These are phyloP conservation scores for Protophormia terraenovae DNA, from an alignment of 2,888 invertebrate species.

Conservation along the genomic window DNA sequence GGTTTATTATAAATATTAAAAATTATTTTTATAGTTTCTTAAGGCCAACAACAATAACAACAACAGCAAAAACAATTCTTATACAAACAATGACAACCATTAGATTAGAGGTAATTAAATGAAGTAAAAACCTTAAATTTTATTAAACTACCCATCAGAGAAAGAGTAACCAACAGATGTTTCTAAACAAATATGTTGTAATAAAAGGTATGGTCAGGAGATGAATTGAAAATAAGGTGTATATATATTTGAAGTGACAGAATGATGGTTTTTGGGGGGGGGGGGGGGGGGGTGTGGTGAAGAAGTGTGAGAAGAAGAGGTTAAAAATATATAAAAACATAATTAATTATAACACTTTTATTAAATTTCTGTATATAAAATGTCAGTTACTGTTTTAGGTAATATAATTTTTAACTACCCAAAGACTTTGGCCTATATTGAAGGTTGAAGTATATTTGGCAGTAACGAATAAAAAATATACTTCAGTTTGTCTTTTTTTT, in stretches of 20 bases:
- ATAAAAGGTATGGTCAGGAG: neutral
- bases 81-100: neutral
- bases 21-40: conserved; percentile 41
- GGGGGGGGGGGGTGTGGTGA: neutral
- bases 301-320: no score
- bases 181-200: neutral
- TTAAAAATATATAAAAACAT: neutral
- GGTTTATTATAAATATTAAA: conserved; percentile 40
- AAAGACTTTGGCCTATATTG: conserved; percentile 10
- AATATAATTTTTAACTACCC: neutral
- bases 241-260: neutral
- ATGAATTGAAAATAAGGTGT: no score
- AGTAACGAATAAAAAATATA: no score
- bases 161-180: conserved; percentile 10
- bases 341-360: conserved; percentile 59
- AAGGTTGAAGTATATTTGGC: neutral
- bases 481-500: no score
- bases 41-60: neutral
- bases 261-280: neutral
- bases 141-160: neutral
- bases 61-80: neutral
- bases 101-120: conserved; percentile 49
- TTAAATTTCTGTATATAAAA: conserved; percentile 15
- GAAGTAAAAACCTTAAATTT: conserved; percentile 30
- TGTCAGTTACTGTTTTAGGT: neutral